Evolutionary conservation across 2,888 invertebrate genomes (phyloP).

Genomic region (Luperina nickerlii): DNA sequence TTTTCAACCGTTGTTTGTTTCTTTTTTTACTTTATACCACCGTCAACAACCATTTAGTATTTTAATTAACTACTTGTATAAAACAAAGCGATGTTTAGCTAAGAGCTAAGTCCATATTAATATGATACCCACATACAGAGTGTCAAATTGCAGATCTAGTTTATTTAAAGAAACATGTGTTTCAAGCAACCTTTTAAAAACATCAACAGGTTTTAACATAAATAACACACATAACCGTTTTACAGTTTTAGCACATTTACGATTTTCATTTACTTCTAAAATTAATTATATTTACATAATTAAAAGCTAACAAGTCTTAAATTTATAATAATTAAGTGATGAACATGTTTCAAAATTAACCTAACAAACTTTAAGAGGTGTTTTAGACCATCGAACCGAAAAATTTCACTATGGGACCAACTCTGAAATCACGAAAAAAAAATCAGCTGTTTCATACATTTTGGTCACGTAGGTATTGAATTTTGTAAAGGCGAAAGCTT

Average conservation of each 20-base stretch:
- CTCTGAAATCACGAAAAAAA: too few species aligned
- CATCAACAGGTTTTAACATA: slow-evolving; percentile 13
- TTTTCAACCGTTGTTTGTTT: background rate
- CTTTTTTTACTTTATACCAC: background rate
- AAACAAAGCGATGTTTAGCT: background rate
- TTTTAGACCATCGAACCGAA: too few species aligned
- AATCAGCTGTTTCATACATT: too few species aligned
- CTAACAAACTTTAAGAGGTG: too few species aligned
- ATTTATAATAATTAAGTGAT: too few species aligned
- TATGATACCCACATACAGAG: background rate
- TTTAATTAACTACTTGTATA: background rate
- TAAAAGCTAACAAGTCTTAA: too few species aligned
- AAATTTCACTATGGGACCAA: too few species aligned
- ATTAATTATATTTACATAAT: too few species aligned
- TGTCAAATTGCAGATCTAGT: slow-evolving; percentile 10
- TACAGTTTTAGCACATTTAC: background rate
- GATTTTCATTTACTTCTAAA: background rate
- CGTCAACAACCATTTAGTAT: background rate
- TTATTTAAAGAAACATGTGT: background rate
- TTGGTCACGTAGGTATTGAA: too few species aligned
- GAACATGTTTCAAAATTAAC: too few species aligned
- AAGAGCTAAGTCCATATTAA: background rate
- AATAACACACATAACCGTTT: background rate
- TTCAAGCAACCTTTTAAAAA: background rate
- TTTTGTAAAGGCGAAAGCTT: too few species aligned